Evolutionary conservation across 2,113 vertebrate genomes (phyloP).

Genomic region (Rafetus swinhoei): DNA sequence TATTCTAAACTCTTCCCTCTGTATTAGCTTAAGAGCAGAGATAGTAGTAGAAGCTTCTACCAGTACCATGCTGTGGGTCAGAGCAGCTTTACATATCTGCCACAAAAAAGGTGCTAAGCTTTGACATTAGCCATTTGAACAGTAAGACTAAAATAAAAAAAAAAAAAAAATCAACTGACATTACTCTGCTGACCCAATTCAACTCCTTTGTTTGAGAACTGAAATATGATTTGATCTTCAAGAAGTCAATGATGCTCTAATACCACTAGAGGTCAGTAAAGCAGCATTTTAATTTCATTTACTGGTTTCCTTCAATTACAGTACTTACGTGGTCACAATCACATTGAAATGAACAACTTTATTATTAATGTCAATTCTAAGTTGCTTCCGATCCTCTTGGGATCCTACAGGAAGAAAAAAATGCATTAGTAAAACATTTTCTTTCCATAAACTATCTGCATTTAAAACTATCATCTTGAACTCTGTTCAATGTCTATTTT

Average conservation of each 20-base stretch:
- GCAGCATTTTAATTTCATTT: not conserved
- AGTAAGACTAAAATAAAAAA: not conserved
- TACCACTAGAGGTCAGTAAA: slow-evolving; percentile 59
- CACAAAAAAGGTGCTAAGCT: not conserved
- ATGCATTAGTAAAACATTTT: not conserved
- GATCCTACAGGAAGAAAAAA: slow-evolving; percentile 80
- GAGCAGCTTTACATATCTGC: not conserved
- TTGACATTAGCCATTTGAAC: not conserved
- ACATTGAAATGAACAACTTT: slow-evolving; percentile 87
- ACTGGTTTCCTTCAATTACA: not conserved
- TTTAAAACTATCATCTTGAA: not conserved
- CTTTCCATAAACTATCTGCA: not conserved
- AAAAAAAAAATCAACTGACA: not conserved
- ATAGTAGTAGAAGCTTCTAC: not conserved
- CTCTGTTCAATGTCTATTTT: fast-evolving
- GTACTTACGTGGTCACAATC: slow-evolving; percentile 94
- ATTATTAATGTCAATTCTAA: slow-evolving; percentile 89
- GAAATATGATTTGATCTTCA: not conserved
- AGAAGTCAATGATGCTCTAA: not conserved
- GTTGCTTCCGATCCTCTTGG: slow-evolving; percentile 89
- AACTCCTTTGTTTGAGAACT: not conserved
- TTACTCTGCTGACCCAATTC: not conserved
- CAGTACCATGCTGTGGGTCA: not conserved
- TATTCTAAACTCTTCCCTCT: not conserved
- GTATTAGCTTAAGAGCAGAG: not conserved